Evolutionary conservation across 2,113 vertebrate species (phyloP).

Genomic region (Sarotherodon lohbergeri): DNA sequence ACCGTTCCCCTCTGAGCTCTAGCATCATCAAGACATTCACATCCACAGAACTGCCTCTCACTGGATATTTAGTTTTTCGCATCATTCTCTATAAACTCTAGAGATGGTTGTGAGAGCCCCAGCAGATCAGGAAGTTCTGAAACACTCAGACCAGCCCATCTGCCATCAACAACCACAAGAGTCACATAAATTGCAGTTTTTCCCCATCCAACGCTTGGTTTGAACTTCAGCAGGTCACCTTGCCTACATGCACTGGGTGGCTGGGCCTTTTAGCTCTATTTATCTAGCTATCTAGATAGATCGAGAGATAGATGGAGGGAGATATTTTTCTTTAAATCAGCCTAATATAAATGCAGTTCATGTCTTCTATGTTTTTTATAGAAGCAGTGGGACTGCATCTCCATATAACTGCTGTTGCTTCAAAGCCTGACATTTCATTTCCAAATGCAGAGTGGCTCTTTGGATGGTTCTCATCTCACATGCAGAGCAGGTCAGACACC

Average conservation of each 20-base stretch:
- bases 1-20: neutral
- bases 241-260: neutral
- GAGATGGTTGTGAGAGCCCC: neutral
- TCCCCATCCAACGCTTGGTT: neutral
- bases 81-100: neutral
- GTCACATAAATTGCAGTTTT: neutral
- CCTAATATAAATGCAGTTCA: neutral
- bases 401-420: neutral
- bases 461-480: slow-evolving; percentile 16
- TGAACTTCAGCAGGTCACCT: neutral
- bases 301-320: neutral
- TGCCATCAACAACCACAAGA: neutral
- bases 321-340: neutral
- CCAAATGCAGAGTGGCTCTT: slow-evolving; percentile 11
- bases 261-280: neutral
- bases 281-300: neutral
- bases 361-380: neutral
- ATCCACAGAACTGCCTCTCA: neutral
- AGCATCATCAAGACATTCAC: neutral
- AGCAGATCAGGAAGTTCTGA: neutral
- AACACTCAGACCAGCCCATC: neutral
- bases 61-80: neutral
- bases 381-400: slow-evolving; percentile 2
- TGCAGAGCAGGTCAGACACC: slow-evolving; percentile 37
- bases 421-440: slow-evolving; percentile 49